Base-by-base conservation (phyloP, 2,888 invertebrate species). In the Alviniconcha strummeri region DNA sequence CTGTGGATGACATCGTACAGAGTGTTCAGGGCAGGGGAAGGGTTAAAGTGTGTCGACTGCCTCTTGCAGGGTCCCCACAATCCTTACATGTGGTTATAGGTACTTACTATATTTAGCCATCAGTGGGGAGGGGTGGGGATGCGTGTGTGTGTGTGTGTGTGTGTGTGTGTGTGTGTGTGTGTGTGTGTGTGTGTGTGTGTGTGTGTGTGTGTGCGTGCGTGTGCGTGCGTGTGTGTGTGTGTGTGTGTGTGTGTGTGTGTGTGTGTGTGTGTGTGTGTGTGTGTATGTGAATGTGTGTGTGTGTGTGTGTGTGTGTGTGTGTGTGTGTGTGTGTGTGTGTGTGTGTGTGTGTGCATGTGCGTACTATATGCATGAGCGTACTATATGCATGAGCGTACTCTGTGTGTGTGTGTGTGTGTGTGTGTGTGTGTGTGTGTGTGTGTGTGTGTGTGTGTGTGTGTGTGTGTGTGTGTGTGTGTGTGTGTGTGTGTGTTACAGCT, bases 391-490 rank as follows among this genome's bases (percentile, higher is more conserved):
- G n/a, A n/a, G n/a, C n/a, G n/a, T n/a, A n/a, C n/a, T n/a, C n/a
- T 74, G 60, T 80, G 69, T 17, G 71, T 71, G 1, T n/a, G 17
- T 78, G 36, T 60, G 78, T 36, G n/a, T 64, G 52, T 67, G 17
- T 13, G 57, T 72, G 55, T 17, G 72, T 81, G 57, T 72, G 60
- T 74, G 57, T 74, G 60, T 69, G 69, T 80, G 69, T 80, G 55
- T 69, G 69, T 69, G 80, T 69, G 80, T 69, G 69, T 55, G 67
- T 67, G 19, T 55, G n/a, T 67, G 19, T 69, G 69, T 69, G 69
- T 80, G 55, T 80, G 69, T 69, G n/a, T 79, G 79, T 79, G 64
- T 79, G 80, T 80, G 54, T 69, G 57, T 67, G 64, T 67, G 67
- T 67, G 52, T 79, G 79, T 79, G 79, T 79, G 64, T 64, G 64